Conservation (phyloP, 1,140 invertebrate genomes). For the Brachionus calyciflorus region DNA sequence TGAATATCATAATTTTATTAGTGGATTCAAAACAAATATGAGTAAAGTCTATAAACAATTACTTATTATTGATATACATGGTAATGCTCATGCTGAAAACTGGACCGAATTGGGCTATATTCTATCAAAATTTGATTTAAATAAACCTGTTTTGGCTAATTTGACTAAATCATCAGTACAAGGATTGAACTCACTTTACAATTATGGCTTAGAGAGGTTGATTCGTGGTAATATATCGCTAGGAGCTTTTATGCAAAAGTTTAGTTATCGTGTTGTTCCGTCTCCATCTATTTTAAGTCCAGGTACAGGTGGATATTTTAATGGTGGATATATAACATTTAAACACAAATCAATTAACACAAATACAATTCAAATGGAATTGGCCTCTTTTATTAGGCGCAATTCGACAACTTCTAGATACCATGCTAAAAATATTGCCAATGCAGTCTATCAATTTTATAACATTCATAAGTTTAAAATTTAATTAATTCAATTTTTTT, state of each 20-base stretch:
- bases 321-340: slow-evolving; percentile 17
- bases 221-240: background rate
- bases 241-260: background rate
- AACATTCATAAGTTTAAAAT: slow-evolving; percentile 19
- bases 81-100: slow-evolving; percentile 47
- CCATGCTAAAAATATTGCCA: background rate
- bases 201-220: background rate
- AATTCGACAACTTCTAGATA: background rate
- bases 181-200: background rate
- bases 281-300: slow-evolving; percentile 47
- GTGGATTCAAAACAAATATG: background rate
- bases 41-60: background rate
- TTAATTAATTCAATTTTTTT: too few species aligned
- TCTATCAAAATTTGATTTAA: background rate
- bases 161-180: background rate
- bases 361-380: slow-evolving; percentile 37
- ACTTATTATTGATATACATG: slow-evolving; percentile 49
- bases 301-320: slow-evolving; percentile 43
- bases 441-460: slow-evolving; percentile 40
- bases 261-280: slow-evolving; percentile 47
- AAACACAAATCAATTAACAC: background rate
- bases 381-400: background rate
- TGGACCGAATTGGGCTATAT: slow-evolving; percentile 48
- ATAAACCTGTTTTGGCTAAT: background rate
- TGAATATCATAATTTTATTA: slow-evolving; percentile 22